Conservation (phyloP, 2,888 invertebrate genomes). For the Tuta absoluta region DNA sequence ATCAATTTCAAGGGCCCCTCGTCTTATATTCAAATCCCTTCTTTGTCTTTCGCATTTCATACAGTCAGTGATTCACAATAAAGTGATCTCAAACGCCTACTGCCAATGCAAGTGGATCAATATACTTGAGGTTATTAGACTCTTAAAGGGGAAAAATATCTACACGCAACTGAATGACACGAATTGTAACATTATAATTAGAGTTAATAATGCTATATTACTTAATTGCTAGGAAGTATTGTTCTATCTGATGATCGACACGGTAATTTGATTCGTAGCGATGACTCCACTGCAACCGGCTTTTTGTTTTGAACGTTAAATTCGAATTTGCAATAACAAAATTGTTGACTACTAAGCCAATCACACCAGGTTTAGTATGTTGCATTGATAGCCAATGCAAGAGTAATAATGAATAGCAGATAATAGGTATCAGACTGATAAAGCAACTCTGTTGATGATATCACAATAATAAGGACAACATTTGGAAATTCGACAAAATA, state of each 20-base stretch:
- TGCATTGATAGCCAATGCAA: constrained; percentile 45
- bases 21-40: constrained; percentile 77
- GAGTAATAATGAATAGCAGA: constrained; percentile 51
- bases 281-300: constrained; percentile 2
- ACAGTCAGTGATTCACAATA: constrained; percentile 70
- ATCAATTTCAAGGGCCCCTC: constrained; percentile 78
- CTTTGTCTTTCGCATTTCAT: constrained; percentile 76
- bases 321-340: constrained; percentile 17
- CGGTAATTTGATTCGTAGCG: background rate
- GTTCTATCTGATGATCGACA: constrained; percentile 7
- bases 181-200: constrained; percentile 3
- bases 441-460: constrained; percentile 73
- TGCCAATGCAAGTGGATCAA: constrained; percentile 38
- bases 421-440: constrained; percentile 73
- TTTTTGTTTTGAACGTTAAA: constrained; percentile 21
- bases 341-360: background rate
- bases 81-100: constrained; percentile 41
- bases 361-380: constrained; percentile 32
- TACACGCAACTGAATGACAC: constrained; percentile 18
- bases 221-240: constrained; percentile 19
- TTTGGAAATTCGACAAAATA: constrained; percentile 24
- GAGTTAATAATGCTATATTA: background rate
- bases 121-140: constrained; percentile 31
- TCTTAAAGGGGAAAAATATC: constrained; percentile 20
- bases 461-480: constrained; percentile 43